These are phyloP conservation scores for Dinocampus coccinellae DNA, from an alignment of 2,888 invertebrate genomes.

Conservation along the genomic window DNA sequence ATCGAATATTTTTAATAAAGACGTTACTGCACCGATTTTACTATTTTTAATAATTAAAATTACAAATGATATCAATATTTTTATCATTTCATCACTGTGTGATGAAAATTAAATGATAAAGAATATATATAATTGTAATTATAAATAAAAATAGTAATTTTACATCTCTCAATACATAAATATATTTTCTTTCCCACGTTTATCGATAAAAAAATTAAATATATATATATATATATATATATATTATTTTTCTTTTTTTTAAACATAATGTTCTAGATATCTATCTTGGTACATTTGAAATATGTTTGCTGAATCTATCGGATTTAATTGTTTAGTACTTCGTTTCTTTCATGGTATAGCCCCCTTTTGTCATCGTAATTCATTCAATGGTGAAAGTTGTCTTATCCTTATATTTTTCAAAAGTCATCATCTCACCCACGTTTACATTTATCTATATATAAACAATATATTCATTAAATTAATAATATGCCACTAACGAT, in stretches of 20 bases:
- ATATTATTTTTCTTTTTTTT: no score
- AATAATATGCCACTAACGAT: neutral
- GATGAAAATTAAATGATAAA: no score
- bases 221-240: no score
- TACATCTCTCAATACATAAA: neutral
- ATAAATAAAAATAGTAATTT: neutral
- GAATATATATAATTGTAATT: neutral
- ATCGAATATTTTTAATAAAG: no score
- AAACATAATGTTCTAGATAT: neutral
- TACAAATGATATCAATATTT: no score
- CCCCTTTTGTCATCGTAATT: constrained; percentile 23
- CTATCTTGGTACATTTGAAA: neutral
- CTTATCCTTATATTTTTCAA: constrained; percentile 23
- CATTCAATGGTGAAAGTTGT: constrained; percentile 23
- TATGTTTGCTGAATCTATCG: constrained; percentile 1
- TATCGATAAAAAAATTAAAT: neutral
- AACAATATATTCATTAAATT: neutral
- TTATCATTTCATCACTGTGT: no score
- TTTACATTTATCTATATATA: neutral
- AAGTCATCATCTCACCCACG: constrained; percentile 17
- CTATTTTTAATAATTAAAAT: no score
- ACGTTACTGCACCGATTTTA: no score
- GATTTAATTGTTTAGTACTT: constrained; percentile 1
- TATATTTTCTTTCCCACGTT: neutral
- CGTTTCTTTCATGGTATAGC: neutral